Evolutionary conservation across 2,888 invertebrate genomes (phyloP), one percentile per base, ranked within the genome.

Genomic region (Xanthorhoe spadicearia): DNA sequence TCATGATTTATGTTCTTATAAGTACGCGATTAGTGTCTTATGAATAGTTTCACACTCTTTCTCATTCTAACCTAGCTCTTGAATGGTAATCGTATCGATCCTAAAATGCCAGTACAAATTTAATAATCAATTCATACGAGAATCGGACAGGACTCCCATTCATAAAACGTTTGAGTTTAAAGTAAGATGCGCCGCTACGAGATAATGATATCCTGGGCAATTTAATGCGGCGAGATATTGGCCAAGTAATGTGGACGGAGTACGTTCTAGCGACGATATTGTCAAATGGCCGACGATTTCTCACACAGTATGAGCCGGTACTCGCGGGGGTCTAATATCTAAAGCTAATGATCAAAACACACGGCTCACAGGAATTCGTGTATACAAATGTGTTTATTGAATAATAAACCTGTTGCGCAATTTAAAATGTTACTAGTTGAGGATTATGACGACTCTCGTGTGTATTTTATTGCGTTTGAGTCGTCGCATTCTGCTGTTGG

Each of bases 1-100:
- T 76, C 87, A 91, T 92, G 90, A 92, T 91, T 89, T 88, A 92
- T 92, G 81, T 77, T 78, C 82, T 88, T 89, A 87, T 90, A 88
- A 89, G 86, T 87, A 89, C 84, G 83, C 87, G 84, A 90, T 91
- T 87, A 88, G 83, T 87, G 86, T 88, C 87, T 82, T 83, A 83
- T 77, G 80, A 79, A 79, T 73, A 51, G 66, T 73, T 66, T 66
- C 66, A 66, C 68, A 74, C 70, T 71, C 70, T 71, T 71, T 72
- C 68, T 69, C 64, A 66, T 70, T 65, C 49, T 53, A 19, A 59
- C 43, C 56, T 64, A 32, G 49, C 51, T 62, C 64, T 58, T 67
- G 56, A 64, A 69, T 54, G 60, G 56, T 15, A 55, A 49, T 57
- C 23, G 15, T 52, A 61, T 59, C 50, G 50, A 46, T 43, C 54